phyloP scores from a whole-genome alignment of 2,888 invertebrate species.

The Dynastes grantii region DNA sequence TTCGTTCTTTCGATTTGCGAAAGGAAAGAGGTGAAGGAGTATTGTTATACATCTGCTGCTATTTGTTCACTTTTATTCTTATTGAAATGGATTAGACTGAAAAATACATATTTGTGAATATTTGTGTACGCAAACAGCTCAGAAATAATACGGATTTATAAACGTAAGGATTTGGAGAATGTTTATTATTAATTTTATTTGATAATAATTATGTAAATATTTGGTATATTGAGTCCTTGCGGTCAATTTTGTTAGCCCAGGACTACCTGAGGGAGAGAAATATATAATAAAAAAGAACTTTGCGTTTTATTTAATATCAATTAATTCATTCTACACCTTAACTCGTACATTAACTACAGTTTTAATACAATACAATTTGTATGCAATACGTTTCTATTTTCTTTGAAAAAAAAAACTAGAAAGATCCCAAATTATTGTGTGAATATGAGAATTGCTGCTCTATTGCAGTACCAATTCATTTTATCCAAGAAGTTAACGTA shows the following conservation, averaged over 20 bases:
- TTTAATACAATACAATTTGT: no score
- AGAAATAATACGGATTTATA: conserved; percentile 44
- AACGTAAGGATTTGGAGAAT: conserved; percentile 42
- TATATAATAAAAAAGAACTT: conserved; percentile 64
- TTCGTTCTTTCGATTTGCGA: conserved; percentile 48
- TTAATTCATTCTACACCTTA: not conserved
- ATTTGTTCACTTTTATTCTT: conserved; percentile 36
- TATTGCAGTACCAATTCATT: no score
- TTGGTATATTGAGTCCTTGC: conserved; percentile 66
- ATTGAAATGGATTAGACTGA: conserved; percentile 53
- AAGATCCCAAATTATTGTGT: no score
- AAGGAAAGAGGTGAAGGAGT: conserved; percentile 53
- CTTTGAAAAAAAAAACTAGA: no score
- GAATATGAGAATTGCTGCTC: no score
- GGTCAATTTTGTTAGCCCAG: conserved; percentile 71
- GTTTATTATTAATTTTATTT: conserved; percentile 51
- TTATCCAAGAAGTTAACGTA: no score
- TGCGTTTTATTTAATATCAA: not conserved
- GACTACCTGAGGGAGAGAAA: conserved; percentile 71
- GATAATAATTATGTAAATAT: conserved; percentile 55
- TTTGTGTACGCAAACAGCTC: conserved; percentile 40
- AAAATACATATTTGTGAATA: conserved; percentile 46
- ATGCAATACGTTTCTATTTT: no score
- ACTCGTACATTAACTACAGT: not conserved
- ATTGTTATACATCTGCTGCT: conserved; percentile 51